Conservation (phyloP, 2,113 vertebrate genomes). For the Dromiciops gliroides region DNA sequence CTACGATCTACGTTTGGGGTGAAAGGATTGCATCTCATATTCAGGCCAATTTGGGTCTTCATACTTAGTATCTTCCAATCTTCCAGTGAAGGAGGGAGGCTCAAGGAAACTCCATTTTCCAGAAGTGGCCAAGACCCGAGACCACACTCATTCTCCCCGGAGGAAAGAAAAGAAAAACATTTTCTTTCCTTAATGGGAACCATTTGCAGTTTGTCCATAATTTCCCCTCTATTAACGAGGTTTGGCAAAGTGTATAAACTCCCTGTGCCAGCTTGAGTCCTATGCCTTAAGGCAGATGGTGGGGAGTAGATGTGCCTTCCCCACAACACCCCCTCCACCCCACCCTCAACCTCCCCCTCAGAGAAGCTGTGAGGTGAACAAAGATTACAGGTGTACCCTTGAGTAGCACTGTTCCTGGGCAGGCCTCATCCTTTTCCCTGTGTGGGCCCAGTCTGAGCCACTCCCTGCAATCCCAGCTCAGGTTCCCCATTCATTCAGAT, state of each 20-base stretch:
- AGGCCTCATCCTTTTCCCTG: neutral
- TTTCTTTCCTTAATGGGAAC: constrained; percentile 28
- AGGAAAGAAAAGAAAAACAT: neutral
- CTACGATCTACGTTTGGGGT: neutral
- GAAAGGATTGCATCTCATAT: neutral
- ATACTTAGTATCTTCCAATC: neutral
- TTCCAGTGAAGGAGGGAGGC: neutral
- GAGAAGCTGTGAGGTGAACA: constrained; percentile 4
- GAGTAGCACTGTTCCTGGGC: neutral
- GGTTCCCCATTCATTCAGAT: neutral
- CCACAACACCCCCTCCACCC: neutral
- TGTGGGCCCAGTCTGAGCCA: neutral
- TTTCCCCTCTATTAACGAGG: constrained; percentile 63
- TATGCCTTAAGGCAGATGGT: constrained; percentile 76
- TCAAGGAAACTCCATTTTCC: neutral
- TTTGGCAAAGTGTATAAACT: constrained; percentile 71
- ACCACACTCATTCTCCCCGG: neutral
- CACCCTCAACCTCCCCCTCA: constrained; percentile 30
- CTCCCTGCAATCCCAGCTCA: neutral
- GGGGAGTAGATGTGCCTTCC: constrained; percentile 38
- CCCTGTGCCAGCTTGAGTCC: constrained; percentile 59
- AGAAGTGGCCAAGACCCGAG: neutral
- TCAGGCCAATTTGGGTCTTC: neutral
- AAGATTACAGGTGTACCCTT: neutral
- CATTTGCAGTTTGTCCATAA: constrained; percentile 53